Evolutionary conservation across 2,113 vertebrate species (phyloP).

Genomic region (Heterocephalus glaber): DNA sequence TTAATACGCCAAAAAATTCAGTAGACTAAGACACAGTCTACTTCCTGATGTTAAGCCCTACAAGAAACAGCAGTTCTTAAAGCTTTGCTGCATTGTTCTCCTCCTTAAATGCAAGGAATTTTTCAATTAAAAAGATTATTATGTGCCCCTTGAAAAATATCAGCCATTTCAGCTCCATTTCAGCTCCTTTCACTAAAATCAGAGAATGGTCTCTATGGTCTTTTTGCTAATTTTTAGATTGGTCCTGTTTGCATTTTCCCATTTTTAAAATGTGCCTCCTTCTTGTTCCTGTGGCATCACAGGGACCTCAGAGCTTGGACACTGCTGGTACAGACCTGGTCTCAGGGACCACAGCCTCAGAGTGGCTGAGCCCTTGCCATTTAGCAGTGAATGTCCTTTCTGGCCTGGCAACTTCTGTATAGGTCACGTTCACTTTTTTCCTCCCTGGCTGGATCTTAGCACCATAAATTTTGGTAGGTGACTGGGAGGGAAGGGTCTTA

Average conservation of each 20-base stretch:
- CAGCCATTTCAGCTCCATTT: not conserved
- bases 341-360: not conserved
- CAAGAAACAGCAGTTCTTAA: not conserved
- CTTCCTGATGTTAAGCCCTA: not conserved
- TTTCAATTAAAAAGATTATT: not conserved
- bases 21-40: not conserved
- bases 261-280: not conserved
- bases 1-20: not conserved
- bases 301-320: not conserved
- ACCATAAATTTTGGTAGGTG: not conserved
- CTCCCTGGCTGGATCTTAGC: not conserved
- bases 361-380: not conserved
- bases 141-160: not conserved
- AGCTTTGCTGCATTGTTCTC: not conserved
- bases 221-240: not conserved
- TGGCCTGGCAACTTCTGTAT: not conserved
- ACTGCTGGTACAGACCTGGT: not conserved
- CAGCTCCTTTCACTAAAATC: not conserved
- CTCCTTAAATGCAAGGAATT: not conserved
- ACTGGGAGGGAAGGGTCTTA: not conserved
- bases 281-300: not conserved
- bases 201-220: not conserved
- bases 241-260: not conserved
- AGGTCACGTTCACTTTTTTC: not conserved
- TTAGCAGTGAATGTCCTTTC: not conserved